Percentiles rank a stretch among this genome's conserved stretches.
Conservation (phyloP, 2,113 vertebrate species). For the Tonatia bakeri region DNA sequence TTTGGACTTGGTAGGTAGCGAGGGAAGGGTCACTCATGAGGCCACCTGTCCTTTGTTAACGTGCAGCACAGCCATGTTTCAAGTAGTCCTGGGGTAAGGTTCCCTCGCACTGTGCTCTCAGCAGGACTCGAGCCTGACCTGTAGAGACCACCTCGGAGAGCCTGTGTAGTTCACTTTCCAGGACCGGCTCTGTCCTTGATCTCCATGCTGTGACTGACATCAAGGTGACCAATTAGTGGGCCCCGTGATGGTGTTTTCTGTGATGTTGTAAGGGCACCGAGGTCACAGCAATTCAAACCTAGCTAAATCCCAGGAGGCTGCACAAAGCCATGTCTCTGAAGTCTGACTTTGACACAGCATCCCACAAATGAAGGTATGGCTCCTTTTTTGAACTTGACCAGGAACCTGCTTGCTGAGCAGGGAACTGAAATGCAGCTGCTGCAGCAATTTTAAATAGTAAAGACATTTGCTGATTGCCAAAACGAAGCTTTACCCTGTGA, state of each 20-base stretch:
- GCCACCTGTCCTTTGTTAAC: constrained; percentile 66
- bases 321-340: constrained; percentile 72
- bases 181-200: constrained; percentile 71
- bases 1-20: constrained; percentile 72
- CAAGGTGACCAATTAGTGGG: constrained; percentile 77
- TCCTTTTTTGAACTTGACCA: constrained; percentile 73
- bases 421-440: constrained; percentile 52
- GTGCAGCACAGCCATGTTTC: constrained; percentile 59
- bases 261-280: constrained; percentile 69
- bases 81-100: constrained; percentile 72
- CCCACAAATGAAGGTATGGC: constrained; percentile 66
- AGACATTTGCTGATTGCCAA: constrained; percentile 60
- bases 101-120: constrained; percentile 64
- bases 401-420: constrained; percentile 48
- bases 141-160: constrained; percentile 74
- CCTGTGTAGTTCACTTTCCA: constrained; percentile 73
- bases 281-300: constrained; percentile 70
- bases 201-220: constrained; percentile 75
- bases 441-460: constrained; percentile 70
- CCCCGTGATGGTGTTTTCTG: constrained; percentile 72
- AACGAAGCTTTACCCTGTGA: constrained; percentile 41
- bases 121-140: constrained; percentile 67
- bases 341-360: constrained; percentile 74
- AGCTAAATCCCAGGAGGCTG: constrained; percentile 67
- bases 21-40: constrained; percentile 59